These are phyloP conservation scores for Otolemur crassicaudatus DNA, from an alignment of 2,797 vertebrate species.

Conservation along the genomic window DNA sequence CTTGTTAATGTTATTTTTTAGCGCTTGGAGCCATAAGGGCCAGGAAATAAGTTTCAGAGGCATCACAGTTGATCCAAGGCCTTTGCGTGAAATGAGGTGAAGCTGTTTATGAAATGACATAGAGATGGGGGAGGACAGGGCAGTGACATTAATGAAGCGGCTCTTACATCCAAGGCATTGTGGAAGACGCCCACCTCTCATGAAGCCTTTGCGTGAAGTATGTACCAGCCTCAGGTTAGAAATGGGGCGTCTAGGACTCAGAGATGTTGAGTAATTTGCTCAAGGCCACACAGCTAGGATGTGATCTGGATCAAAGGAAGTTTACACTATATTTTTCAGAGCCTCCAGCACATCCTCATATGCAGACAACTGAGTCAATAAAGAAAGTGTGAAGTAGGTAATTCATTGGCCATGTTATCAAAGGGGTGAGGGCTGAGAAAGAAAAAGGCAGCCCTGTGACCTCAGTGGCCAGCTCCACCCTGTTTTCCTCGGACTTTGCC, in stretches of 20 bases:
- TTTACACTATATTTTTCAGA: not conserved
- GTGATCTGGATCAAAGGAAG: too few species aligned
- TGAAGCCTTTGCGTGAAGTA: not conserved
- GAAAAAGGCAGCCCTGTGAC: not conserved
- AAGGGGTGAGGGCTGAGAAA: not conserved
- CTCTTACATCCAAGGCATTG: rapidly evolving
- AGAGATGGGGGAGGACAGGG: not conserved
- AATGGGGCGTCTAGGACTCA: not conserved
- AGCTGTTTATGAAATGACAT: not conserved
- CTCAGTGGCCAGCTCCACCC: not conserved
- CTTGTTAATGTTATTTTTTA: not conserved
- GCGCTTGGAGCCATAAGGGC: not conserved
- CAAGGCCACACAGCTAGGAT: not conserved
- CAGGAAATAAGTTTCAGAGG: not conserved
- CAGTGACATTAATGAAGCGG: rapidly evolving
- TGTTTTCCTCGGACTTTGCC: not conserved
- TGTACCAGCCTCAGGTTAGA: not conserved
- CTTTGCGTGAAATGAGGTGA: not conserved
- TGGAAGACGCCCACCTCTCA: not conserved
- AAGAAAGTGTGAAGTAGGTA: not conserved
- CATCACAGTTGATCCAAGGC: not conserved
- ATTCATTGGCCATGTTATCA: not conserved
- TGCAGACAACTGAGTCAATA: not conserved
- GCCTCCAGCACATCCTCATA: not conserved
- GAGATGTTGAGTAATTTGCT: not conserved